These are phyloP conservation scores for Carterocephalus palaemon DNA, from an alignment of 2,888 invertebrate genomes.

Conservation along the genomic window DNA sequence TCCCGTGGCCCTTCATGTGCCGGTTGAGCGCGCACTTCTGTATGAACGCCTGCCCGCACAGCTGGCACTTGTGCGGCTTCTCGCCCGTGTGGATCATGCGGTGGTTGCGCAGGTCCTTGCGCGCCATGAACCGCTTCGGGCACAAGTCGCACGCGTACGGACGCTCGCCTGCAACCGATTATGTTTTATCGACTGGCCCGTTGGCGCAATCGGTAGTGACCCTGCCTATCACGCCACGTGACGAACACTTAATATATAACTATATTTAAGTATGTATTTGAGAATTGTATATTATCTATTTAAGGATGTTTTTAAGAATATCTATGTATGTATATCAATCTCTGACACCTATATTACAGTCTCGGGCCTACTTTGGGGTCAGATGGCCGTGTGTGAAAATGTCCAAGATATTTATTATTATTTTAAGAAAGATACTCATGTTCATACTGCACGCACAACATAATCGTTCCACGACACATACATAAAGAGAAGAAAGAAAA, in stretches of 20 bases:
- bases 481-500: no score
- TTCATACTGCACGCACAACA: no score
- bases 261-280: no score
- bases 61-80: conserved; percentile 92
- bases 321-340: not conserved
- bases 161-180: conserved; percentile 76
- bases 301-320: not conserved
- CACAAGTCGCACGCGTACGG: conserved; percentile 92
- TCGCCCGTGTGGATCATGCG: conserved; percentile 94
- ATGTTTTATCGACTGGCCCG: no score
- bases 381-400: conserved; percentile 13
- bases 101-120: conserved; percentile 95
- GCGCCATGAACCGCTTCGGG: conserved; percentile 94
- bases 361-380: no score
- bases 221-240: not conserved
- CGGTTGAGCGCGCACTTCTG: conserved; percentile 95
- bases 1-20: conserved; percentile 85
- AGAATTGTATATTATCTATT: no score
- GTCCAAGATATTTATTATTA: no score
- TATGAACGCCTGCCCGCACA: conserved; percentile 94
- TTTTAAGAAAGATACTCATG: no score
- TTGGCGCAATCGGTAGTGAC: no score
- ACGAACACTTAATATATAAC: no score
- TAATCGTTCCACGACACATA: no score
- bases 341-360: no score